Base-by-base conservation (phyloP, 2,113 vertebrate genomes). In the Heptranchias perlo region DNA sequence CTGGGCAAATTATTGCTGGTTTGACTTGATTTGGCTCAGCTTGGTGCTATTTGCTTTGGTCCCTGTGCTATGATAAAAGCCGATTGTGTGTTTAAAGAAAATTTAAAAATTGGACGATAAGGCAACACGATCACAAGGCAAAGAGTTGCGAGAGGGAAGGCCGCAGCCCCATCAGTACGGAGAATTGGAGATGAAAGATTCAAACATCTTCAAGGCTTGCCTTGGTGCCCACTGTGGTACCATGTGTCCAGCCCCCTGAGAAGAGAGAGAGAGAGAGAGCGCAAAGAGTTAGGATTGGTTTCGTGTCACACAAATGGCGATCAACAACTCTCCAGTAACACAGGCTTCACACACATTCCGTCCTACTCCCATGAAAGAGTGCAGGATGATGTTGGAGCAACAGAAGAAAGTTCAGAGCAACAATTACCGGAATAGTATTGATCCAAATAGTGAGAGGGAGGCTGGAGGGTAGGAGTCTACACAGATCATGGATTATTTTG, bases 171-270 rank as follows among this genome's bases (percentile, higher is more conserved):
- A 87, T 98, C 96, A 98, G 95, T 97, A 97, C 49, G 92, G 21
- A 18, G 86, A 61, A n/a, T 97, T 97, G 31, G 96, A 97, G 94
- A 98, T 44, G 96, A 98, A 98, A 23, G 97, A 97, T 97, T 98
- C 96, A 95, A 98, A 97, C 98, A 98, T 97, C 78, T 98, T 97
- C 28, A 98, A 95, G 52, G 98, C 97, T 76, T 97, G 98, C 95
- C 97, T 97, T 1, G 98, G 98, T 96, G 98, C 97, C 98, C 98
- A 98, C 96, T 98, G 98, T 73, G 98, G 98, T 96, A 98, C 98
- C 98, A 98, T 98, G 97, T 98, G 98, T 96, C 98, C 98, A 3
- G 98, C 98, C 62, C 98, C 98, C 98, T 98, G 96, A 62, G 97
- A 58, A 97, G 78, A 69, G n/a, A 87, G 54, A 47, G 8, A 25